Conservation (phyloP, 2,888 invertebrate species). For the Hypselothyrea guttata region DNA sequence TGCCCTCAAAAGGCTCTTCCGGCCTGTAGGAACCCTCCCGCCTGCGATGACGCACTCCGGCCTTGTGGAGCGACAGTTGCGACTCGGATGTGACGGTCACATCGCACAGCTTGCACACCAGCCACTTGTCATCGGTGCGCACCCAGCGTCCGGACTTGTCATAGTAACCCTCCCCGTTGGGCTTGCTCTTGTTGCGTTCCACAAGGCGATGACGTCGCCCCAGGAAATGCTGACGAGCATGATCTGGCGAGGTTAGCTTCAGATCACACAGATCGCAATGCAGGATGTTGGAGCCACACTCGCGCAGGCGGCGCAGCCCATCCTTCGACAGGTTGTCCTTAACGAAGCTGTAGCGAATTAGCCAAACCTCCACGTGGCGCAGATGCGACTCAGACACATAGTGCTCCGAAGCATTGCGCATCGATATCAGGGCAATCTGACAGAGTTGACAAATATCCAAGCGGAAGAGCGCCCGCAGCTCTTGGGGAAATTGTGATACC, state of each 20-base stretch:
- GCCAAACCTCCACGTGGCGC: conserved; percentile 54
- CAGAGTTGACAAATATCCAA: conserved; percentile 61
- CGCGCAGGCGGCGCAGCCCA: conserved; percentile 34
- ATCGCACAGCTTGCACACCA: conserved; percentile 60
- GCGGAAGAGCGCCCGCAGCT: conserved; percentile 50
- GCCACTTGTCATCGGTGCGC: conserved; percentile 57
- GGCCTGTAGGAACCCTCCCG: conserved; percentile 18
- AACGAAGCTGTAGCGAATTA: conserved; percentile 39
- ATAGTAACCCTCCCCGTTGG: conserved; percentile 53
- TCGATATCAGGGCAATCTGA: conserved; percentile 44
- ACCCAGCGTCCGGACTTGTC: conserved; percentile 54
- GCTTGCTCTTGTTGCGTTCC: conserved; percentile 34
- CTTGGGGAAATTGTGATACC: conserved; percentile 26
- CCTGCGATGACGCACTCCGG: conserved; percentile 59
- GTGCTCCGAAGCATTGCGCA: conserved; percentile 60
- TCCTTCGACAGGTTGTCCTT: conserved; percentile 29
- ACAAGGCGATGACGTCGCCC: conserved; percentile 64
- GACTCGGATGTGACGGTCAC: conserved; percentile 66
- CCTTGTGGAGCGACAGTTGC: conserved; percentile 58
- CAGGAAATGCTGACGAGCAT: conserved; percentile 61
- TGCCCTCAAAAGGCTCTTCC: conserved; percentile 32
- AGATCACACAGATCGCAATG: conserved; percentile 66
- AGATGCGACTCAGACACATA: conserved; percentile 53
- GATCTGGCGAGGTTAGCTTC: conserved; percentile 55
- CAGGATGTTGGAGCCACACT: conserved; percentile 33